Evolutionary conservation across 2,797 vertebrate species (phyloP).

Genomic region (Typhlichthys eigenmanni): DNA sequence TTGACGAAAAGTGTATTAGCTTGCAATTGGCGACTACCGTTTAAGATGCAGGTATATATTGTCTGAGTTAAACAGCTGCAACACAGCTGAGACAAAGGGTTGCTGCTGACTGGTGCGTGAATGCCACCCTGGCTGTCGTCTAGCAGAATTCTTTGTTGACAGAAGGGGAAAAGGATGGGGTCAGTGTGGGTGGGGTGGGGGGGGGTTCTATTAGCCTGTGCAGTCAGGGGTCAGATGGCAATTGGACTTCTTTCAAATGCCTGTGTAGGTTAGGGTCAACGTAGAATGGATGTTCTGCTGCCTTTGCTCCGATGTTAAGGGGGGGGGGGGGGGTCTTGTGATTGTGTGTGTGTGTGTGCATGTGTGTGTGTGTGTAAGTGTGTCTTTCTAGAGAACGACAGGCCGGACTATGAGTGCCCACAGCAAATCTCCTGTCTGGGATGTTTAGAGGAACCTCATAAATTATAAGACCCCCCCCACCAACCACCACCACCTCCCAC

Average conservation of each 20-base stretch:
- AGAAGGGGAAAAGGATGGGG: too few species aligned
- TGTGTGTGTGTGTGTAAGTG: not conserved
- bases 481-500: too few species aligned
- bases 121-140: too few species aligned
- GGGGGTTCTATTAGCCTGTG: too few species aligned
- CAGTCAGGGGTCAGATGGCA: conserved; percentile 49
- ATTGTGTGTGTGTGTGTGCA: conserved; percentile 5
- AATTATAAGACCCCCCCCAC: conserved; percentile 28
- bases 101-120: too few species aligned
- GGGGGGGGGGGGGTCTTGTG: conserved; percentile 13
- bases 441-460: conserved; percentile 31
- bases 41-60: too few species aligned
- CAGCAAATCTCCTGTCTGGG: conserved; percentile 39
- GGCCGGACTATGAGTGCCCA: conserved; percentile 10
- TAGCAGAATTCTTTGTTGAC: too few species aligned
- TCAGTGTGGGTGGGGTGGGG: too few species aligned
- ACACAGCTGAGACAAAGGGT: too few species aligned
- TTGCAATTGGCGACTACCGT: too few species aligned
- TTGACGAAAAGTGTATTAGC: too few species aligned
- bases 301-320: conserved; percentile 11
- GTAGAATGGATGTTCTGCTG: conserved; percentile 40
- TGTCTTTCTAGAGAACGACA: conserved; percentile 13
- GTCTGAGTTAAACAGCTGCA: too few species aligned
- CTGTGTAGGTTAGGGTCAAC: conserved; percentile 53
- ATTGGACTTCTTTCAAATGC: conserved; percentile 46